Evolutionary conservation across 2,888 invertebrate genomes (phyloP).

Genomic region (Ptilodon capucinus): DNA sequence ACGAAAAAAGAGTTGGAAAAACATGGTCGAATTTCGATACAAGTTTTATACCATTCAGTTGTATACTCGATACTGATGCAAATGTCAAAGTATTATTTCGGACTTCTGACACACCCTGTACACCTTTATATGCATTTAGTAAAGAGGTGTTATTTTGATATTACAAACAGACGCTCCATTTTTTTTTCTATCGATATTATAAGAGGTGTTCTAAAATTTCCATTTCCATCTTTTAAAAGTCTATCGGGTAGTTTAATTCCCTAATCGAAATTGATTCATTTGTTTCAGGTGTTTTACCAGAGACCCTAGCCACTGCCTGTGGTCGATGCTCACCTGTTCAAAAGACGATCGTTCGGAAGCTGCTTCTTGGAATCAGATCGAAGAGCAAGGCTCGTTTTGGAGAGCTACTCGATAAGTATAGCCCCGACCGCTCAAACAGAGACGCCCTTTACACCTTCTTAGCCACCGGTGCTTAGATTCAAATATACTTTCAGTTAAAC

Average conservation of each 20-base stretch:
- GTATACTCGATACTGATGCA: too few relatives aligned
- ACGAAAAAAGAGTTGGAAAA: too few relatives aligned
- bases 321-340: slow-evolving; percentile 85
- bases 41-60: too few relatives aligned
- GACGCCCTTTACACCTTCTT: slow-evolving; percentile 82
- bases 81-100: too few relatives aligned
- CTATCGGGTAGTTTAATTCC: background rate
- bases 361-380: slow-evolving; percentile 86
- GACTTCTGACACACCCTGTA: too few relatives aligned
- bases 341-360: slow-evolving; percentile 82
- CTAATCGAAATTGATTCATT: slow-evolving; percentile 4
- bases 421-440: slow-evolving; percentile 85
- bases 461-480: slow-evolving; percentile 69
- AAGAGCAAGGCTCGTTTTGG: slow-evolving; percentile 87
- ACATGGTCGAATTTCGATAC: too few relatives aligned
- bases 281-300: slow-evolving; percentile 86
- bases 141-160: too few relatives aligned
- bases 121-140: too few relatives aligned
- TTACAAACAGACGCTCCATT: too few relatives aligned
- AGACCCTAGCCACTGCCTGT: slow-evolving; percentile 86
- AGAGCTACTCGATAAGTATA: slow-evolving; percentile 87
- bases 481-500: background rate
- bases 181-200: too few relatives aligned
- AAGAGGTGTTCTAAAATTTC: too few relatives aligned
- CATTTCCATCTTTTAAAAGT: too few relatives aligned